Evolutionary conservation across 2,113 vertebrate genomes (phyloP).

Genomic region (Urocynchramus pylzowi): DNA sequence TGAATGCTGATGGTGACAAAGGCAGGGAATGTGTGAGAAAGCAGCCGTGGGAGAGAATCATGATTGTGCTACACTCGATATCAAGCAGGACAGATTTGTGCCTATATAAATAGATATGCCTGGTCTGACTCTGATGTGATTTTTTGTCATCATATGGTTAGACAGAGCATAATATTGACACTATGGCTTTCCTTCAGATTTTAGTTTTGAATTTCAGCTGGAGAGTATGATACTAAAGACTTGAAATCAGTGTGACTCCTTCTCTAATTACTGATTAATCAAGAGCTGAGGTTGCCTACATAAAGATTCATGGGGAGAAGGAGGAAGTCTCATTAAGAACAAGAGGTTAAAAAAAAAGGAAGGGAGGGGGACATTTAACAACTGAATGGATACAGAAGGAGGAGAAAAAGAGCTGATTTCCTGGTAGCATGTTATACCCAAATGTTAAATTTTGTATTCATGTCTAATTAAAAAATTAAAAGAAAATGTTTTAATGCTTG

Average conservation of each 20-base stretch:
- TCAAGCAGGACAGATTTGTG: background rate
- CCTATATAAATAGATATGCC: background rate
- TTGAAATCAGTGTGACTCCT: slow-evolving; percentile 61
- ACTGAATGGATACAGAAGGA: background rate
- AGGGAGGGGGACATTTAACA: slow-evolving; percentile 10
- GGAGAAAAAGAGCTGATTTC: background rate
- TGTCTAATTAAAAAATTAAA: slow-evolving; percentile 35
- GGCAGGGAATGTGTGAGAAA: background rate
- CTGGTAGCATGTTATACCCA: background rate
- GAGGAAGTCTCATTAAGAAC: slow-evolving; percentile 70
- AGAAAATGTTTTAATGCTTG: background rate
- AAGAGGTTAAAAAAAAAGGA: slow-evolving; percentile 23
- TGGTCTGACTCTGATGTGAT: background rate
- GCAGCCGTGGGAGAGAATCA: background rate
- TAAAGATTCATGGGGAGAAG: slow-evolving; percentile 61
- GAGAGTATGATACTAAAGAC: slow-evolving; percentile 36
- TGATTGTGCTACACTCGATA: background rate
- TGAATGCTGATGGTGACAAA: background rate
- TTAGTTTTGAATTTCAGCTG: slow-evolving; percentile 32
- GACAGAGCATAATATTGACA: slow-evolving; percentile 49
- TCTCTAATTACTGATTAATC: slow-evolving; percentile 72
- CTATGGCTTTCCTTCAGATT: background rate
- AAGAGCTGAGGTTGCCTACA: slow-evolving; percentile 64
- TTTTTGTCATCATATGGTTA: slow-evolving; percentile 23
- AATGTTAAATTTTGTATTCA: background rate